Conservation (phyloP, 2,113 vertebrate genomes). For the Cromileptes altivelis region DNA sequence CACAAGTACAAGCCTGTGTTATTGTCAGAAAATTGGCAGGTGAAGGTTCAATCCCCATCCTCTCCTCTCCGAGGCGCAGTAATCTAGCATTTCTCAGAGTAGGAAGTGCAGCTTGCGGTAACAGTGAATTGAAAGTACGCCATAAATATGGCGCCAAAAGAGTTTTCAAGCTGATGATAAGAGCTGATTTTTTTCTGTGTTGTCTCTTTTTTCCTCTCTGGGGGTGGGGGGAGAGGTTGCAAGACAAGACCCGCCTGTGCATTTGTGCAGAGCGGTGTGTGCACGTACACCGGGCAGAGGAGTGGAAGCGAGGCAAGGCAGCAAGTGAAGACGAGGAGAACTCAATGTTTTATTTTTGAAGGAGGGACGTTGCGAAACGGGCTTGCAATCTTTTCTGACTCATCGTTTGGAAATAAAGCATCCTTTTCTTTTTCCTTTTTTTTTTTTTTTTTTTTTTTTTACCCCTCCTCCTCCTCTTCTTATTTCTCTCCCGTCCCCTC, state of each 20-base stretch:
- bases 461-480: constrained; percentile 10
- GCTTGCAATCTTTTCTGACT: constrained; percentile 77
- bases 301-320: constrained; percentile 35
- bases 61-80: constrained; percentile 77
- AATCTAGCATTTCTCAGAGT: constrained; percentile 57
- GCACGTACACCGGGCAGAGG: constrained; percentile 62
- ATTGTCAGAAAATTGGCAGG: constrained; percentile 54
- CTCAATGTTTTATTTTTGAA: constrained; percentile 76
- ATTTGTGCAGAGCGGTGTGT: constrained; percentile 60
- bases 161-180: constrained; percentile 89
- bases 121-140: constrained; percentile 97
- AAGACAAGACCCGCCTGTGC: constrained; percentile 75
- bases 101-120: constrained; percentile 85
- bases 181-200: constrained; percentile 76
- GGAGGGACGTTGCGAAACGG: constrained; percentile 85
- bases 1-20: not conserved
- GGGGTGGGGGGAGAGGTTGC: constrained; percentile 79
- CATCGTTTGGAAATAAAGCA: constrained; percentile 75
- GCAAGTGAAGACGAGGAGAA: constrained; percentile 70
- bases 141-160: constrained; percentile 99
- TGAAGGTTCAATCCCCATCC: constrained; percentile 63
- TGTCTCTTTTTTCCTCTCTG: constrained; percentile 12
- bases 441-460: constrained; percentile 7
- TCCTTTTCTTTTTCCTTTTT: constrained; percentile 30
- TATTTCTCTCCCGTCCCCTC: not conserved